Evolutionary conservation across 37 sponge, comb jelly and placozoan genomes (phyloP), one percentile per base, ranked within the genome.

Genomic region (Halisarca cf. caerulea): DNA sequence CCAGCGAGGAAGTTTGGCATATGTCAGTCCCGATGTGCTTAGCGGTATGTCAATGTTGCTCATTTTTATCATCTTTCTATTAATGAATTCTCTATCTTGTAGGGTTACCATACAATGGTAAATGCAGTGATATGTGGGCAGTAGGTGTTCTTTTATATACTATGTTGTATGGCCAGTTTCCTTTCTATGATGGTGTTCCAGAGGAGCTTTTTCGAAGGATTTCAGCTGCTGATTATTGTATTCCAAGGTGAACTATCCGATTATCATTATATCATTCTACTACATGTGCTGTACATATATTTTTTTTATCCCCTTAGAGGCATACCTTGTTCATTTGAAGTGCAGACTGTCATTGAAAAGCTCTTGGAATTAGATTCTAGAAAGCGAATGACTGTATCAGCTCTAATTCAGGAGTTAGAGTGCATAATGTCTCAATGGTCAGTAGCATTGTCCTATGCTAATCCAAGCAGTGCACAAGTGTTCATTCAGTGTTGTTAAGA

Each of bases 51-150:
- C 6, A 30, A 7, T n/a, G 20, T 71, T 34, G 8, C 35, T 36
- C 20, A 5, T 74, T 43, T 36, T 44, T n/a, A n/a, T n/a, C 44
- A 74, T 37, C 41, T 3, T 21, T 25, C 11, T 17, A 34, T 1
- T 2, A 18, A 28, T 6, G 36, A 2, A 58, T 24, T 17, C 5
- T 28, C 32, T 21, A 80, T 54, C 4, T 36, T 62, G 9, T 58
- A 95, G 95, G 91, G 4, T 41, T 55, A 8, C 95, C 95, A 4
- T 95, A 92, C 81, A 58, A 72, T 72, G 95, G 95, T 25, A 95
- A 92, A 59, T 90, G 93, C 73, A 95, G 95, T 78, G 95, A 95
- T 59, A 92, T 92, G 90, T 95, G 95, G 95, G 90, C 95, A 30
- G 40, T 95, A 68, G 95, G 95, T 43, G 93, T 95, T 1, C 83